A percentile compares a stretch with the other conserved stretches of the same genome.
These are phyloP conservation scores for Daphoenositta chrysoptera DNA, from an alignment of 2,113 vertebrate species.

Conservation along the genomic window DNA sequence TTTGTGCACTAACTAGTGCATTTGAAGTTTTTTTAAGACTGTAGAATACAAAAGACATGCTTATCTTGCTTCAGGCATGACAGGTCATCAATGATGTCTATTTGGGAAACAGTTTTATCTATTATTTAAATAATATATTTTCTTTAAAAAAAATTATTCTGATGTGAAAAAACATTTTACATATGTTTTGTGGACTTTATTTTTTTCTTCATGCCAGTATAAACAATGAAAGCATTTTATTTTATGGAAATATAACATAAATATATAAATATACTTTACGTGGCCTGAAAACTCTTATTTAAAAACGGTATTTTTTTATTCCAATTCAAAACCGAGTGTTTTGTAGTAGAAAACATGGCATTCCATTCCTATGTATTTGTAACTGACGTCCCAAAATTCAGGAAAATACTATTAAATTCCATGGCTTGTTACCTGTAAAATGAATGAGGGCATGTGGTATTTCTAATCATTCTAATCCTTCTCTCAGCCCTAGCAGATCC, in stretches of 20 bases:
- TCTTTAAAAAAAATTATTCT: neutral
- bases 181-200: neutral
- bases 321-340: neutral
- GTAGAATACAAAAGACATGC: conserved; percentile 50
- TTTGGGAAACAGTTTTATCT: conserved; percentile 4
- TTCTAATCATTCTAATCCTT: conserved; percentile 36
- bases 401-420: neutral
- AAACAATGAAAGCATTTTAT: neutral
- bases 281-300: neutral
- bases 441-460: neutral
- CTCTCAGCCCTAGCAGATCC: neutral
- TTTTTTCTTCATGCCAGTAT: neutral
- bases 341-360: neutral
- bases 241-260: neutral
- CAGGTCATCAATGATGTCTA: conserved; percentile 37
- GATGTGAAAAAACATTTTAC: neutral
- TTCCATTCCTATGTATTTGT: neutral
- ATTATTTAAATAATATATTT: neutral
- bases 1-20: conserved; percentile 60
- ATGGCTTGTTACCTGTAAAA: neutral
- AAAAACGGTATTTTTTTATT: neutral
- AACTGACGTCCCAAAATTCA: neutral
- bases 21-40: conserved; percentile 47
- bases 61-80: conserved; percentile 50
- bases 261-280: neutral